A percentile compares a stretch with the other conserved stretches of the same genome.
Conservation (phyloP, 2,797 vertebrate species). For the Enoplosus armatus region DNA sequence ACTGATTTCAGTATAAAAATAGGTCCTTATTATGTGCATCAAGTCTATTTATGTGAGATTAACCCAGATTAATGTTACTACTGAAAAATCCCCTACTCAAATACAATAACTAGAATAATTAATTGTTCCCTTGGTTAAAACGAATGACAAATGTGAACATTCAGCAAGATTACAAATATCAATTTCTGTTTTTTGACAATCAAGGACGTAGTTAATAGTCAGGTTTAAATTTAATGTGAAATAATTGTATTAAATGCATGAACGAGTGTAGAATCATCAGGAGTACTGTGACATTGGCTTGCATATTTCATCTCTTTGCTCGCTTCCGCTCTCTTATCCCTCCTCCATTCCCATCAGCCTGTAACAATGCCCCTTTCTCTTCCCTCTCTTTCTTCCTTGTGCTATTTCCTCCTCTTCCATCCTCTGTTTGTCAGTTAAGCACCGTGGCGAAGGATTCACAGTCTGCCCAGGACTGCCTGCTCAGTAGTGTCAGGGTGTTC, state of each 20-base stretch:
- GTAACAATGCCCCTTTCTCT: constrained; percentile 24
- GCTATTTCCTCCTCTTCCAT: constrained; percentile 28
- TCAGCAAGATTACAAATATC: neutral
- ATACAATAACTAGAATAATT: neutral
- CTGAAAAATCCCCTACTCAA: neutral
- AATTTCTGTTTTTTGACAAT: constrained; percentile 2
- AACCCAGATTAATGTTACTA: neutral
- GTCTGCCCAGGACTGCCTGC: constrained; percentile 49
- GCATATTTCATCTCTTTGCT: constrained; percentile 18
- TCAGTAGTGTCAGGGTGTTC: constrained; percentile 51
- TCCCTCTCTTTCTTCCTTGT: constrained; percentile 14
- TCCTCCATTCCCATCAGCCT: constrained; percentile 12
- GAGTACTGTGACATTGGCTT: neutral
- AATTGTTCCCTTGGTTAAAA: neutral
- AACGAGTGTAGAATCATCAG: neutral
- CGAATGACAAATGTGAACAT: neutral
- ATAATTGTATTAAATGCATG: neutral
- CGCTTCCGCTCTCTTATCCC: neutral
- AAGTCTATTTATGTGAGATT: neutral
- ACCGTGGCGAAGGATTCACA: constrained; percentile 47
- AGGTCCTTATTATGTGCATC: neutral
- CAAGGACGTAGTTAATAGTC: neutral
- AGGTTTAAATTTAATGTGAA: neutral
- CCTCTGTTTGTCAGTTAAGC: constrained; percentile 51
- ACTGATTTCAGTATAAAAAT: neutral